Evolutionary conservation across 2,888 invertebrate genomes (phyloP).

Genomic region (Rotaria magnacalcarata): DNA sequence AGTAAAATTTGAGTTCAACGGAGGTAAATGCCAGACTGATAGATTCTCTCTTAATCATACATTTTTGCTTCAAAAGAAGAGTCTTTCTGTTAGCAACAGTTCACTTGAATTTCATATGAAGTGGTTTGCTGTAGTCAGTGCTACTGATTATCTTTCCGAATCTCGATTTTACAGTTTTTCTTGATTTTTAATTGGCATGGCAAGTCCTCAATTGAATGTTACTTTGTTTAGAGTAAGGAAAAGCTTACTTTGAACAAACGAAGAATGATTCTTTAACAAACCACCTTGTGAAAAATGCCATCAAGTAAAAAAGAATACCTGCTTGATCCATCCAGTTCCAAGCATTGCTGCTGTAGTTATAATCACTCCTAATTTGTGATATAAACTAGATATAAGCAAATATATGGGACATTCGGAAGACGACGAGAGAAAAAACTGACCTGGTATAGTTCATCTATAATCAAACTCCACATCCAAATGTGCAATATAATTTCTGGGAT

Average conservation of each 20-base stretch:
- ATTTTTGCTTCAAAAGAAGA: too few species aligned
- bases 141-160: not conserved
- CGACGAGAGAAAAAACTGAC: not conserved
- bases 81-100: too few species aligned
- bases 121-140: too few species aligned
- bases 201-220: not conserved
- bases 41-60: too few species aligned
- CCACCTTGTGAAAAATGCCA: not conserved
- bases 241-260: not conserved
- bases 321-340: constrained; percentile 11
- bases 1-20: too few species aligned
- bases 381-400: not conserved
- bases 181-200: not conserved
- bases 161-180: not conserved
- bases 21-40: too few species aligned
- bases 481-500: not conserved
- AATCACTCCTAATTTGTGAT: not conserved
- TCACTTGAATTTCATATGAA: too few species aligned
- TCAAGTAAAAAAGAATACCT: not conserved
- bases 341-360: not conserved
- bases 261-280: not conserved
- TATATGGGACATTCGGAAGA: not conserved
- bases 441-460: not conserved
- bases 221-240: not conserved
- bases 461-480: not conserved